phyloP scores from a whole-genome alignment of 2,888 invertebrate species.

The Noctua janthina region DNA sequence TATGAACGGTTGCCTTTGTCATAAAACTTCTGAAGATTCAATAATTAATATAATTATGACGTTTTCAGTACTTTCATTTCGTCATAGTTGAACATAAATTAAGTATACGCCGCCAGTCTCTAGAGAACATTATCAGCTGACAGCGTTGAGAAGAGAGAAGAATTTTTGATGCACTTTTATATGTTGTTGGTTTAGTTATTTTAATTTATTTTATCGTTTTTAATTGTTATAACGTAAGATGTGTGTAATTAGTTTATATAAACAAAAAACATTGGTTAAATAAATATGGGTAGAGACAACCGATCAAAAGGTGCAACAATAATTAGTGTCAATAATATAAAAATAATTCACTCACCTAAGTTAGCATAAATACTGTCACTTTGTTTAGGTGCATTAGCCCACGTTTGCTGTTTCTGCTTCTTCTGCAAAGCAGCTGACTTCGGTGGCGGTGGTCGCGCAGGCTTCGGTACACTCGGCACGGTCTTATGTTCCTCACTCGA shows the following conservation, averaged over 20 bases:
- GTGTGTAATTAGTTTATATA: no score
- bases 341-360: conserved; percentile 90
- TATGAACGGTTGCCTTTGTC: conserved; percentile 16
- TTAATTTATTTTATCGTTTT: background rate
- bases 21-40: conserved; percentile 4
- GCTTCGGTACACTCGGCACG: conserved; percentile 90
- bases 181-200: background rate
- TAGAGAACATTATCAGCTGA: background rate
- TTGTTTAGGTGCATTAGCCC: conserved; percentile 83
- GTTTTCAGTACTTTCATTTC: background rate
- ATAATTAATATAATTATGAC: background rate
- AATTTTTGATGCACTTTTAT: background rate
- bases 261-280: background rate
- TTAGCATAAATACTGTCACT: conserved; percentile 94
- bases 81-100: background rate
- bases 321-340: background rate
- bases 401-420: conserved; percentile 90
- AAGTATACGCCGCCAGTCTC: background rate
- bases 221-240: background rate
- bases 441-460: conserved; percentile 93
- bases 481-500: conserved; percentile 87
- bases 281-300: background rate
- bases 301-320: background rate
- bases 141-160: background rate
- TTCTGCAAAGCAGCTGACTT: conserved; percentile 92